A percentile compares a stretch with the other conserved stretches of the same genome.
Evolutionary conservation across 2,888 invertebrate genomes (phyloP).

Genomic region (Lysandra bellargus): DNA sequence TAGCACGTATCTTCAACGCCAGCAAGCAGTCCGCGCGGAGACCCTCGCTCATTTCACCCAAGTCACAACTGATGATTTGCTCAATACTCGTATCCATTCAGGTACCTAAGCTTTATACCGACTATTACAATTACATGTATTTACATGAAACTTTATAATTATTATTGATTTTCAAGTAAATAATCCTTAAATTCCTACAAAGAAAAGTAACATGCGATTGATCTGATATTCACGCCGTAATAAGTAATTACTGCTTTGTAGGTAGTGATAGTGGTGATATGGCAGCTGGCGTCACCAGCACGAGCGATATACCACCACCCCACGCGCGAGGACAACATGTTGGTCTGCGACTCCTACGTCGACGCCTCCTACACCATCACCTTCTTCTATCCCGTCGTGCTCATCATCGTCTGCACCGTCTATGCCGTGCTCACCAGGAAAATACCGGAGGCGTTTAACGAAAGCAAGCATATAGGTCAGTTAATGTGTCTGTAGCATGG

Average conservation of each 20-base stretch:
- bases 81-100: constrained; percentile 92
- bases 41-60: constrained; percentile 95
- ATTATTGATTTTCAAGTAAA: too few species aligned
- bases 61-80: constrained; percentile 94
- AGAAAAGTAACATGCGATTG: too few species aligned
- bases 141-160: too few species aligned
- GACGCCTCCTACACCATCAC: constrained; percentile 97
- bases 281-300: constrained; percentile 95
- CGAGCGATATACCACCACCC: constrained; percentile 94
- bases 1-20: constrained; percentile 97
- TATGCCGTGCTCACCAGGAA: constrained; percentile 97
- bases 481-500: constrained; percentile 33
- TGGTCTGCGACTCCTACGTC: constrained; percentile 95
- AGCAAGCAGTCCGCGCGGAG: constrained; percentile 96
- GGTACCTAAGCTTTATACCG: constrained; percentile 55
- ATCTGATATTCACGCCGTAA: too few species aligned
- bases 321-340: constrained; percentile 93
- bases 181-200: too few species aligned
- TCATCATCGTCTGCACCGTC: constrained; percentile 95
- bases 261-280: constrained; percentile 93
- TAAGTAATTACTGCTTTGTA: constrained; percentile 47
- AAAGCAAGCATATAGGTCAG: constrained; percentile 97
- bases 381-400: constrained; percentile 94
- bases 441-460: constrained; percentile 99
- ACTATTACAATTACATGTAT: too few species aligned